phyloP scores from a whole-genome alignment of 2,888 invertebrate species.

The Poecilobothrus nobilitatus region DNA sequence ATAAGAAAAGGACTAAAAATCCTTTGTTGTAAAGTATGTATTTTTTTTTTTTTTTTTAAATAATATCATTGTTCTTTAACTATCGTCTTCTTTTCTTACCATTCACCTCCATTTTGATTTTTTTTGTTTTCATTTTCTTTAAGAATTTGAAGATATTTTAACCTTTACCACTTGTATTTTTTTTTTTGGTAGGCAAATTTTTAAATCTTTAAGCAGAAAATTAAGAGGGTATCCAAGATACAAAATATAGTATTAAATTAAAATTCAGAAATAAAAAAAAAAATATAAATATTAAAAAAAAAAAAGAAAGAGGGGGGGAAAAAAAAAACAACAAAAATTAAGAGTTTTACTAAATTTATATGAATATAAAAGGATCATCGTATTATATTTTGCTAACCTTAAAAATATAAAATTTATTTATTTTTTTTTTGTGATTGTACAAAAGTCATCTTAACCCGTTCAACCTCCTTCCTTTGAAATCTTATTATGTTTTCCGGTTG shows the following conservation, averaged over 20 bases:
- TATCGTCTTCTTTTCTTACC: neutral
- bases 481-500: no score
- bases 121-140: neutral
- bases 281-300: neutral
- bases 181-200: no score
- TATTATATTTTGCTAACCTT: neutral
- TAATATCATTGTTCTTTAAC: neutral
- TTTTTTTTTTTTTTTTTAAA: neutral
- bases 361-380: slow-evolving; percentile 2
- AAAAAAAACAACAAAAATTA: no score
- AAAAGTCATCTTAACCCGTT: neutral
- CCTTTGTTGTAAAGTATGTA: neutral
- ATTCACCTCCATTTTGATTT: neutral
- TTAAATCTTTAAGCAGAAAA: no score
- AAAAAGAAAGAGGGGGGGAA: neutral
- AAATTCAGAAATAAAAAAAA: no score
- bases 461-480: neutral
- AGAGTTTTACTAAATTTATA: neutral
- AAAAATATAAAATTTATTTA: neutral
- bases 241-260: no score
- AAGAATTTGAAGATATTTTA: no score
- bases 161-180: no score
- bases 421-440: neutral
- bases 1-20: no score
- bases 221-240: no score